A percentile compares a stretch with the other conserved stretches of the same genome.
Conservation (phyloP, 2,797 vertebrate genomes). For the Gallirallus australis region DNA sequence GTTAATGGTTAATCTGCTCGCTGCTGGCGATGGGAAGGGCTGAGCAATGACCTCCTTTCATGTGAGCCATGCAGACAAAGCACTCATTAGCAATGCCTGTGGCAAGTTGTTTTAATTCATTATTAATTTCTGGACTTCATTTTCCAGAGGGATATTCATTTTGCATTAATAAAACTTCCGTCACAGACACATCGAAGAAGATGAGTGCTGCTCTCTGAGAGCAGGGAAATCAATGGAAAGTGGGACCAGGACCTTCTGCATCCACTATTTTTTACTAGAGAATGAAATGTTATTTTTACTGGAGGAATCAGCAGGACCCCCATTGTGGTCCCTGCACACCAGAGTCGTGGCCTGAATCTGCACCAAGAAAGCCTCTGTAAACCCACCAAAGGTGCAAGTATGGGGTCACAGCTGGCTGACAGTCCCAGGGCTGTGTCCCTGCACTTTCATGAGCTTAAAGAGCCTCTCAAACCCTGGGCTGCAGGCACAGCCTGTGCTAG, state of each 20-base stretch:
- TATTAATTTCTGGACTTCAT: slow-evolving; percentile 70
- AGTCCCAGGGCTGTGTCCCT: not conserved
- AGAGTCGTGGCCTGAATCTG: not conserved
- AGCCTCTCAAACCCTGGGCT: too few relatives aligned
- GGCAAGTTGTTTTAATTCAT: slow-evolving; percentile 70
- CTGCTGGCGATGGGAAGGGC: not conserved
- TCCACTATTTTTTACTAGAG: not conserved
- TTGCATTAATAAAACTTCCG: slow-evolving; percentile 52
- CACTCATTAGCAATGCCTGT: slow-evolving; percentile 60
- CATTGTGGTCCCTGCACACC: not conserved
- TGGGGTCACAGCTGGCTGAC: not conserved
- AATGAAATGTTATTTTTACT: not conserved
- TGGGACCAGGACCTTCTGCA: not conserved
- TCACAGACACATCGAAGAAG: not conserved
- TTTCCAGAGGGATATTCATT: slow-evolving; percentile 52
- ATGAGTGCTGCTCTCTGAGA: not conserved
- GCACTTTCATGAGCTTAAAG: not conserved
- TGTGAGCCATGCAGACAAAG: slow-evolving; percentile 48
- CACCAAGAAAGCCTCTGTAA: not conserved
- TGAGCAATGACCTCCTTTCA: slow-evolving; percentile 70
- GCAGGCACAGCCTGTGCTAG: not conserved
- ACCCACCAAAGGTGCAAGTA: not conserved
- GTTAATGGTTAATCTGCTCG: slow-evolving; percentile 37
- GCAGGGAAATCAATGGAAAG: not conserved
- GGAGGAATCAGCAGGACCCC: not conserved